phyloP scores from a whole-genome alignment of 2,888 invertebrate genomes.

The Caenorhabditis zanzibari region DNA sequence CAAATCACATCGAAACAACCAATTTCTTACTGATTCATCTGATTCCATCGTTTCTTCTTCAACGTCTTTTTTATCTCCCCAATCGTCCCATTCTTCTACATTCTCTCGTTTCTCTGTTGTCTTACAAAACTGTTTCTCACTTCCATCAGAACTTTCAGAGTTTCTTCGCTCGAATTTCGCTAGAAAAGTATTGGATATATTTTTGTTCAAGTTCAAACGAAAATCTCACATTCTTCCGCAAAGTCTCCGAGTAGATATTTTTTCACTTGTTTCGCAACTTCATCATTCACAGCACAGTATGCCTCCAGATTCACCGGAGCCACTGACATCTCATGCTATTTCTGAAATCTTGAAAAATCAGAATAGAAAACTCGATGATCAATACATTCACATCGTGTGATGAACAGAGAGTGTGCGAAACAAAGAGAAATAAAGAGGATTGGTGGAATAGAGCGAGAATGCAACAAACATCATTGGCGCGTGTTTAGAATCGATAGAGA shows the following conservation, averaged over 20 bases:
- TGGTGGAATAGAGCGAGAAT: conserved; percentile 38
- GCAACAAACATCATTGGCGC: not conserved
- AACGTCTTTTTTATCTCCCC: conserved; percentile 48
- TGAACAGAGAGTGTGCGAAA: conserved; percentile 21
- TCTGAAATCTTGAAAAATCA: too few relatives aligned
- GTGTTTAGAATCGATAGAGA: not conserved
- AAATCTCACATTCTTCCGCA: conserved; percentile 44
- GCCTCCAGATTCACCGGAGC: conserved; percentile 50
- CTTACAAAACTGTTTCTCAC: conserved; percentile 47
- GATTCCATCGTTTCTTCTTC: conserved; percentile 27
- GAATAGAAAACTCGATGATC: too few relatives aligned
- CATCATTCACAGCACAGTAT: conserved; percentile 49
- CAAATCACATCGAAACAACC: conserved; percentile 57
- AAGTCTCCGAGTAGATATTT: conserved; percentile 48
- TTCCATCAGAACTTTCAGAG: conserved; percentile 53
- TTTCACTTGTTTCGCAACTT: conserved; percentile 56
- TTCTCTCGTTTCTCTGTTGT: conserved; percentile 57
- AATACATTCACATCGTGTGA: conserved; percentile 44
- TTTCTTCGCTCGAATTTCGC: conserved; percentile 53
- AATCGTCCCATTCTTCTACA: conserved; percentile 62
- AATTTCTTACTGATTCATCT: conserved; percentile 59
- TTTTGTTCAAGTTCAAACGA: not conserved
- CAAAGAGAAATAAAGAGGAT: conserved; percentile 18
- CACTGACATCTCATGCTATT: conserved; percentile 57
- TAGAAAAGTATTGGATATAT: too few relatives aligned